A percentile compares a stretch with the other conserved stretches of the same genome.
Conservation (phyloP, 1,140 invertebrate genomes). For the Drosophila repletoides region DNA sequence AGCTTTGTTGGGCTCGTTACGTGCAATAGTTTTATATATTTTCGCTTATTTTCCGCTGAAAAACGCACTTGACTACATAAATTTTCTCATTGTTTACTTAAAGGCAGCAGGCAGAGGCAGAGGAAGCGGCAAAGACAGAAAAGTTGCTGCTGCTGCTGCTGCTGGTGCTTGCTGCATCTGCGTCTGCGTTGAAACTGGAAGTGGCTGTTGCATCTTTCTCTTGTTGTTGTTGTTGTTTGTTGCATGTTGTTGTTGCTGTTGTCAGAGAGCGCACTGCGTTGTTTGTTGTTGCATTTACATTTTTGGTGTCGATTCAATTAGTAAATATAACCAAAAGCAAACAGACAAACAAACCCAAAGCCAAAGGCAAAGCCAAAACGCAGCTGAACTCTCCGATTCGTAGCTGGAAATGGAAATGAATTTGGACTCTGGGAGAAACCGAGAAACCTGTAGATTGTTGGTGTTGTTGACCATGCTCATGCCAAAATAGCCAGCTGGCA, state of each 20-base stretch:
- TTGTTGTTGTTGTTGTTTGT: slow-evolving; percentile 18
- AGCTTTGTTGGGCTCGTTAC: slow-evolving; percentile 70
- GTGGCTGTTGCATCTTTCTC: slow-evolving; percentile 39
- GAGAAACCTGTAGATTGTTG: slow-evolving; percentile 60
- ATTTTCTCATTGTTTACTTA: slow-evolving; percentile 78
- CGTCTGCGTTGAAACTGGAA: slow-evolving; percentile 52
- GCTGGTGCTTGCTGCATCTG: slow-evolving; percentile 53
- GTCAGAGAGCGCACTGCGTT: slow-evolving; percentile 42
- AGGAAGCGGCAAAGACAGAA: neutral
- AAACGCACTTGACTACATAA: slow-evolving; percentile 80
- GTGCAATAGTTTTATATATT: slow-evolving; percentile 68
- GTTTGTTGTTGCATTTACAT: slow-evolving; percentile 80
- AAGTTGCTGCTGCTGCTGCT: slow-evolving; percentile 21
- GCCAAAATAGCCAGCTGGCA: slow-evolving; percentile 67
- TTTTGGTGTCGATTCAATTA: slow-evolving; percentile 82
- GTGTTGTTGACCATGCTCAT: slow-evolving; percentile 75
- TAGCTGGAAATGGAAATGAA: neutral
- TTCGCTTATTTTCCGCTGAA: slow-evolving; percentile 75
- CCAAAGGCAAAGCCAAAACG: slow-evolving; percentile 13
- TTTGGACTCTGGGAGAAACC: neutral
- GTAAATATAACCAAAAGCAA: slow-evolving; percentile 82
- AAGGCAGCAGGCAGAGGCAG: slow-evolving; percentile 18
- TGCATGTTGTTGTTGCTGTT: slow-evolving; percentile 11
- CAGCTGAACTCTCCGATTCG: neutral
- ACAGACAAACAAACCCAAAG: slow-evolving; percentile 60